phyloP scores from a whole-genome alignment of 2,888 invertebrate genomes.

The Electrophaes corylata region DNA sequence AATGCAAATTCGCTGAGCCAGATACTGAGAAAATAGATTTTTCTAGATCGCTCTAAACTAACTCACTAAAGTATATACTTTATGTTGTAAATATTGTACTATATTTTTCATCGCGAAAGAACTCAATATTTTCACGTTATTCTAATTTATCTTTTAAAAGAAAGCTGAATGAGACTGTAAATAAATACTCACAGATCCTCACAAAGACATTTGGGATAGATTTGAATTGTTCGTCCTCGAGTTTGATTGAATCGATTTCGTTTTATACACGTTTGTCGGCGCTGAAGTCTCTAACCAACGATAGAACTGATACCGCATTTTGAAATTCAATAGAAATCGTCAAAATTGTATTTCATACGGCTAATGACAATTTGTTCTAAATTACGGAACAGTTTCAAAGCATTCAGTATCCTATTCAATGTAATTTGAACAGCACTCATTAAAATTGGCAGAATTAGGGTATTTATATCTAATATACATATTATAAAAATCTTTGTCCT shows the following conservation, averaged over 20 bases:
- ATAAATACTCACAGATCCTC: slow-evolving; percentile 56
- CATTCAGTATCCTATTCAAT: slow-evolving; percentile 2
- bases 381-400: slow-evolving; percentile 11
- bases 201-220: slow-evolving; percentile 54
- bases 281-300: slow-evolving; percentile 55
- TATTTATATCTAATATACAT: too few relatives aligned
- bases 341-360: slow-evolving; percentile 7
- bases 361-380: slow-evolving; percentile 4
- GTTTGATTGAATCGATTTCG: slow-evolving; percentile 55
- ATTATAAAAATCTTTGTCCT: too few relatives aligned
- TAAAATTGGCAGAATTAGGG: too few relatives aligned
- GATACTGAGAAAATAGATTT: too few relatives aligned
- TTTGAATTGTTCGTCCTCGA: slow-evolving; percentile 56
- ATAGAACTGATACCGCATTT: slow-evolving; percentile 55
- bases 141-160: slow-evolving; percentile 5
- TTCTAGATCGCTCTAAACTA: too few relatives aligned
- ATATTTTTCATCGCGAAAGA: too few relatives aligned
- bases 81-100: too few relatives aligned
- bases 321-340: slow-evolving; percentile 39
- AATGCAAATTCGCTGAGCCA: too few relatives aligned
- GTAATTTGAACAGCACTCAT: neutral
- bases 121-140: too few relatives aligned
- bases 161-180: slow-evolving; percentile 5
- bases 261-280: slow-evolving; percentile 53
- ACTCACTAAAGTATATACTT: too few relatives aligned